phyloP scores from a whole-genome alignment of 2,888 invertebrate species.

The Hyposoter dolosus region DNA sequence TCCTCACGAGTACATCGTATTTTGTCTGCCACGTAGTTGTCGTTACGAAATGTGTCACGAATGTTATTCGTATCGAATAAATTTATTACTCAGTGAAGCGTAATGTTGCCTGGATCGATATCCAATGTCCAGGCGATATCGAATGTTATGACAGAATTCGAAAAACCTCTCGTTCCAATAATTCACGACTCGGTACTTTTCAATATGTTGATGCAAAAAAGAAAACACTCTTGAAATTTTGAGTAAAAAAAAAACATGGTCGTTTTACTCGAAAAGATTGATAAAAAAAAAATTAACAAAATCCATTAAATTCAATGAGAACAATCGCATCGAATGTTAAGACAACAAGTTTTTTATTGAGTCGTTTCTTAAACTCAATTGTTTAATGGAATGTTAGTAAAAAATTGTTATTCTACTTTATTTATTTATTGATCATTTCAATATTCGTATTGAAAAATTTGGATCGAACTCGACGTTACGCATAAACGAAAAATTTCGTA shows the following conservation, averaged over 20 bases:
- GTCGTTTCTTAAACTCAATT: no score
- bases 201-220: not conserved
- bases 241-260: not conserved
- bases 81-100: constrained; percentile 12
- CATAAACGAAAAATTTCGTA: constrained; percentile 32
- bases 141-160: not conserved
- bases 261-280: not conserved
- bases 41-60: constrained; percentile 44
- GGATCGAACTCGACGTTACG: constrained; percentile 24
- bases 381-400: no score
- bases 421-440: not conserved
- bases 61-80: constrained; percentile 31
- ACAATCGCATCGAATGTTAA: no score
- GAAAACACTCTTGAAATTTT: not conserved
- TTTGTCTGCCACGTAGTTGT: not conserved
- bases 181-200: not conserved
- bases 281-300: not conserved
- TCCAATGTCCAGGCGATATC: constrained; percentile 17
- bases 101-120: constrained; percentile 43
- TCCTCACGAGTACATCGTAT: not conserved
- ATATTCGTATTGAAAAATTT: constrained; percentile 32
- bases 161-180: not conserved
- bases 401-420: not conserved
- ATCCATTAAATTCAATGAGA: no score
- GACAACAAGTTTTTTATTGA: no score